These are phyloP conservation scores for Priocnemis perturbator DNA, from an alignment of 2,888 invertebrate genomes.

Conservation along the genomic window DNA sequence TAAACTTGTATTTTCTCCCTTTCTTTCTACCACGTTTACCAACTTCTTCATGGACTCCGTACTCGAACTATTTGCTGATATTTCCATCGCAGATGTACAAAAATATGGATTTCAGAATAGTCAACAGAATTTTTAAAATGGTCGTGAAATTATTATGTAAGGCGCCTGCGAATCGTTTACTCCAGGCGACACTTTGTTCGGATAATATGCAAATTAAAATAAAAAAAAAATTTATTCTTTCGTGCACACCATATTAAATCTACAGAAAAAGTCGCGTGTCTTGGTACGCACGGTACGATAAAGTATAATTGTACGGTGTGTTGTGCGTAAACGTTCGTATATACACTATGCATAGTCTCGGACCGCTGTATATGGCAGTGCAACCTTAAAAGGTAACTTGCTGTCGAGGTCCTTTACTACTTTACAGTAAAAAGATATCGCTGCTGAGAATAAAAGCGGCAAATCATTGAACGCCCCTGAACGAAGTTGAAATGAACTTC, in stretches of 20 bases:
- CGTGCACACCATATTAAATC: too few species aligned
- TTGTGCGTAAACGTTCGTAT: conserved; percentile 17
- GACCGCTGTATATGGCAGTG: conserved; percentile 58
- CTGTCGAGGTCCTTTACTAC: conserved; percentile 45
- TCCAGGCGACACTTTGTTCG: too few species aligned
- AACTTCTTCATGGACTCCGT: too few species aligned
- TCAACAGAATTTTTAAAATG: too few species aligned
- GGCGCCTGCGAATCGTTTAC: too few species aligned
- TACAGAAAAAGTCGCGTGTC: too few species aligned
- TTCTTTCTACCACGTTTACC: background rate
- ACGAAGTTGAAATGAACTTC: conserved; percentile 14
- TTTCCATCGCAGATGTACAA: too few species aligned
- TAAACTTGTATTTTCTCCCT: background rate
- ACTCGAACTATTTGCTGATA: too few species aligned
- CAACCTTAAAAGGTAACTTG: conserved; percentile 67
- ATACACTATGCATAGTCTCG: background rate
- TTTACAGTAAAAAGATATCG: conserved; percentile 39
- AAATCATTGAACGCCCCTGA: background rate
- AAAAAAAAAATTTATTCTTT: background rate
- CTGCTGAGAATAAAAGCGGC: conserved; percentile 24
- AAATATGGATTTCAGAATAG: too few species aligned
- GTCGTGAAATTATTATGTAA: too few species aligned
- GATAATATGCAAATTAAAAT: too few species aligned
- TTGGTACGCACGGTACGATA: background rate
- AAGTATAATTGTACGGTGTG: conserved; percentile 14